Evolutionary conservation across 1,140 invertebrate genomes (phyloP).

Genomic region (Chrysopa pallens): DNA sequence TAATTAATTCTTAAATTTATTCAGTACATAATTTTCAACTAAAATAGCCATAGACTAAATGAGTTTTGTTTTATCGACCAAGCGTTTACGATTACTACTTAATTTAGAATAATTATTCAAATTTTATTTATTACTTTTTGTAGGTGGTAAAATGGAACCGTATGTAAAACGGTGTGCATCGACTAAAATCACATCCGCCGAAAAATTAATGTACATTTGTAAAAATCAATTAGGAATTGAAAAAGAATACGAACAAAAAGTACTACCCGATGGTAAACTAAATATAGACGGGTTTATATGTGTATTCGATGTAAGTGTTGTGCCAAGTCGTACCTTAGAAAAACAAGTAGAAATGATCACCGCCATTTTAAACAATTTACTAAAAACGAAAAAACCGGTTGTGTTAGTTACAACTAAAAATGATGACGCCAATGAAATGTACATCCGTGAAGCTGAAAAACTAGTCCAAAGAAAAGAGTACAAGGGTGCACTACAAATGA

Average conservation of each 20-base stretch:
- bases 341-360: slow-evolving; percentile 73
- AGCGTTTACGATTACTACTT: too few relatives aligned
- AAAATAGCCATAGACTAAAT: too few relatives aligned
- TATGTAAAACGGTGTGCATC: slow-evolving; percentile 82
- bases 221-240: slow-evolving; percentile 94
- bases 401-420: slow-evolving; percentile 93
- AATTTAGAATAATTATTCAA: too few relatives aligned
- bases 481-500: slow-evolving; percentile 67
- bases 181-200: slow-evolving; percentile 86
- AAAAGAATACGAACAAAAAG: slow-evolving; percentile 87
- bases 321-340: slow-evolving; percentile 76
- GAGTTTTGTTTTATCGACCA: too few relatives aligned
- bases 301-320: slow-evolving; percentile 87
- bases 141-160: slow-evolving; percentile 84
- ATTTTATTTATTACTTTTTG: slow-evolving; percentile 7
- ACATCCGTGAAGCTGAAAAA: slow-evolving; percentile 76
- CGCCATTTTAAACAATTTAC: slow-evolving; percentile 62
- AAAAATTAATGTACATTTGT: slow-evolving; percentile 97
- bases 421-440: slow-evolving; percentile 79
- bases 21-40: too few relatives aligned
- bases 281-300: slow-evolving; percentile 92
- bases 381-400: slow-evolving; percentile 89
- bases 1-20: too few relatives aligned
- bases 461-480: slow-evolving; percentile 82
- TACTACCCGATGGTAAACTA: slow-evolving; percentile 84